phyloP scores from a whole-genome alignment of 2,797 vertebrate species.

The Choloepus didactylus region DNA sequence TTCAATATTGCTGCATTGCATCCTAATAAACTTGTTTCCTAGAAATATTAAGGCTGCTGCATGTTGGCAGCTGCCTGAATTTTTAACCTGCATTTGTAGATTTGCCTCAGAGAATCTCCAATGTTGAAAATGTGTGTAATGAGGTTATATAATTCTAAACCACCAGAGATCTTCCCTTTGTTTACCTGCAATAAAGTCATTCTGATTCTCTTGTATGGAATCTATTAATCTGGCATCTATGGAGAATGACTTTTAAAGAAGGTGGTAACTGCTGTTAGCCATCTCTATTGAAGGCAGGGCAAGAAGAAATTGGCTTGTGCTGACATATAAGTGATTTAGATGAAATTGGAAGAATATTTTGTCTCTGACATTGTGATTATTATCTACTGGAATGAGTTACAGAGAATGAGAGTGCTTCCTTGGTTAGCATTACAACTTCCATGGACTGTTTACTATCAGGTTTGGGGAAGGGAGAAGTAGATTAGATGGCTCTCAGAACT shows the following conservation, averaged over 20 bases:
- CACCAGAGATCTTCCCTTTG: not conserved
- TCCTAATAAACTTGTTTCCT: constrained; percentile 17
- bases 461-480: not conserved
- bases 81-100: not conserved
- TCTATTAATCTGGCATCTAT: not conserved
- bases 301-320: not conserved
- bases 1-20: not conserved
- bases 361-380: not conserved
- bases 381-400: not conserved
- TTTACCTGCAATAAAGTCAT: not conserved
- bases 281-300: not conserved
- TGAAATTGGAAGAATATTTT: not conserved
- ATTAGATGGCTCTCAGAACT: not conserved
- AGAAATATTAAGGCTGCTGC: not conserved
- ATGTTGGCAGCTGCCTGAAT: not conserved
- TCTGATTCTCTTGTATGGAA: not conserved
- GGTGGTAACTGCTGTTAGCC: not conserved
- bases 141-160: not conserved
- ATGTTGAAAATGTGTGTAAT: not conserved
- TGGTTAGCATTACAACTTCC: not conserved
- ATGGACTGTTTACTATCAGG: not conserved
- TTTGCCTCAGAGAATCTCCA: not conserved
- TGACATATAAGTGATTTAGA: not conserved
- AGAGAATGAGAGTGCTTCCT: not conserved
- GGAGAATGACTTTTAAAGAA: not conserved